Base-by-base conservation (phyloP, 1,140 invertebrate genomes). In the Dendrolimus kikuchii region DNA sequence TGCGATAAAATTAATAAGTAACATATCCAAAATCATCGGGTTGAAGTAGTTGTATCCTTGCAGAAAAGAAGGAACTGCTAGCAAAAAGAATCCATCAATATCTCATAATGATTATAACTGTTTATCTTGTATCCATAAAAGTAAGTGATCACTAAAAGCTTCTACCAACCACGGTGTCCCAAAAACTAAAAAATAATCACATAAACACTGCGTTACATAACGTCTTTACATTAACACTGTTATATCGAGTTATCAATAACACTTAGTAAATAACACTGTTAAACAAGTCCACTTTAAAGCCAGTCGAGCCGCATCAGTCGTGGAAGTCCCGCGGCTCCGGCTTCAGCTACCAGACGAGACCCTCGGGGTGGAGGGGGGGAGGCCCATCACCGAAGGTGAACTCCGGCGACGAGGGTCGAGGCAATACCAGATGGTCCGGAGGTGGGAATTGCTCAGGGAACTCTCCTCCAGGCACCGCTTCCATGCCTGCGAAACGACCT, bases 261-360 rank as follows among this genome's bases (percentile, higher is more conserved):
- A 47, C 49, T 57, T 54, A 53, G 6, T 43, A 39, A 46, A 49
- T 46, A 59, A 60, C 60, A 64, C 57, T 60, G 62, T 59, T 59
- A 57, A 23, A 60, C 48, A 59, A 74, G 81, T 84, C 81, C 83
- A 86, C 77, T 77, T 72, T 63, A 60, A 69, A 81, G 71, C 74
- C 79, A 55, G 71, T 66, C 71, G 83, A 85, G 81, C 85, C 81
- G 82, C 87, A 87, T 88, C 87, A 88, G 75, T 88, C 87, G 83
- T 87, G 78, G 84, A 67, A 88, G 78, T 88, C 87, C 57, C 87
- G 85, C 87, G 87, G 87, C 87, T 88, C 87, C 72, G 87, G 85
- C 84, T 88, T 88, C 77, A 88, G 87, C 87, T 88, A 88, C 87
- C 87, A 88, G 49, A 88, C 87, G 61, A 88, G 71, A 39, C 85